Evolutionary conservation across 1,140 invertebrate genomes (phyloP).

Genomic region (Chironomus tepperi): DNA sequence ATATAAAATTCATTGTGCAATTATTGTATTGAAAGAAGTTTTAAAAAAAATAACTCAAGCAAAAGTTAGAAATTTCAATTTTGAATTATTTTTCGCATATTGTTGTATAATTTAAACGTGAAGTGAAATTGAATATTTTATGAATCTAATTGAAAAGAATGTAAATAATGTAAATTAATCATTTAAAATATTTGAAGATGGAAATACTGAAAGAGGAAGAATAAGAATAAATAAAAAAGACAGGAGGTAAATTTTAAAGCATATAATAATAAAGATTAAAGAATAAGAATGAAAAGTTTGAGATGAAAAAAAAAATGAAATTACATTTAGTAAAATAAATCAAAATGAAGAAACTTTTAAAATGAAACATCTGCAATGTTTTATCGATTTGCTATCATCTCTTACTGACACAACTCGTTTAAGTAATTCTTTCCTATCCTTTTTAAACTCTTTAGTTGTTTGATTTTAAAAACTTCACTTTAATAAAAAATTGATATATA

Average conservation of each 20-base stretch:
- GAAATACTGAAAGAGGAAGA: not conserved
- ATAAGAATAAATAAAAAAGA: too few species aligned
- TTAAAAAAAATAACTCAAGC: too few species aligned
- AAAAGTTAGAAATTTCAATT: not conserved
- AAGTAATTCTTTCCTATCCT: not conserved
- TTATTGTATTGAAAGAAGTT: too few species aligned
- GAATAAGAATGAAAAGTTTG: too few species aligned
- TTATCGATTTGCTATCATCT: not conserved
- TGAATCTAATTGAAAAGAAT: not conserved
- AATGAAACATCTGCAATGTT: not conserved
- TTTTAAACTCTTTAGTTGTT: not conserved
- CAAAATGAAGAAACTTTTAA: not conserved
- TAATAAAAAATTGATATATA: not conserved
- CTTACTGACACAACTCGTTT: not conserved
- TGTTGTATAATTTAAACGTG: not conserved
- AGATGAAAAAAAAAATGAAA: not conserved
- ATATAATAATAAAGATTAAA: too few species aligned
- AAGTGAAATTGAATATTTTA: not conserved
- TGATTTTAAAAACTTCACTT: too few species aligned
- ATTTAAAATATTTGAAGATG: not conserved
- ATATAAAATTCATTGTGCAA: too few species aligned
- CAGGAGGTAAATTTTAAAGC: too few species aligned
- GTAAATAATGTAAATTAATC: conserved; percentile 3
- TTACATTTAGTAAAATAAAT: too few species aligned
- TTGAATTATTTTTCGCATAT: not conserved